Evolutionary conservation across 2,888 invertebrate genomes (phyloP), one percentile per base, ranked within the genome.

Genomic region (Ctena decussata): DNA sequence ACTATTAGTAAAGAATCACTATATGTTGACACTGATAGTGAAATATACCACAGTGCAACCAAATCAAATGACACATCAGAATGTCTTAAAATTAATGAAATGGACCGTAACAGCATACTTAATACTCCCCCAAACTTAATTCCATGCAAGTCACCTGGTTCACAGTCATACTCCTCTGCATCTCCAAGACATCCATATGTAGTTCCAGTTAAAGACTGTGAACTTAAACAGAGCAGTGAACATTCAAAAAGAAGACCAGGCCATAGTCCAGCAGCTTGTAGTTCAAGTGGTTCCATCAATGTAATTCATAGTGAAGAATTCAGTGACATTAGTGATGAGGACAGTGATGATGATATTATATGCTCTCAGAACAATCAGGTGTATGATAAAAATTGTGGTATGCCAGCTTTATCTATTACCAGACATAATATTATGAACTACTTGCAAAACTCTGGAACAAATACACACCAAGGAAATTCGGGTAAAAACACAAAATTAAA

Each of bases 291-390:
- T 12, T 90, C 90, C 12, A 85, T 87, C 30, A 86, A 86, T 79
- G 86, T 90, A 30, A 85, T 91, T n/a, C 90, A 87, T 46, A 89
- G 89, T 76, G 91, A 91, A 65, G 83, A 87, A 32, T 91, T 90
- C 75, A 91, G 90, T 86, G 91, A 91, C 77, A 90, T 91, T 8
- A 90, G 91, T 75, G 91, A 91, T 84, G 89, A 89, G 77, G 88
- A 89, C 37, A 83, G 82, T n/a, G 80, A 77, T 70, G 81, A 85
- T 49, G 79, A 53, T 57, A 69, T 39, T 49, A 44, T 27, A 41
- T 37, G 39, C 41, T 37, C 37, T 70, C n/a, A 70, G 6, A 8
- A 21, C 32, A 21, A 37, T 30, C 39, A 69, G 15, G 8, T 60
- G 8, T 60, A 21, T 30, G 30, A 60, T 30, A 8, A 60, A 60